A percentile compares a stretch with the other conserved stretches of the same genome.
phyloP scores from a whole-genome alignment of 2,113 vertebrate genomes.

The Leucopsar rothschildi region DNA sequence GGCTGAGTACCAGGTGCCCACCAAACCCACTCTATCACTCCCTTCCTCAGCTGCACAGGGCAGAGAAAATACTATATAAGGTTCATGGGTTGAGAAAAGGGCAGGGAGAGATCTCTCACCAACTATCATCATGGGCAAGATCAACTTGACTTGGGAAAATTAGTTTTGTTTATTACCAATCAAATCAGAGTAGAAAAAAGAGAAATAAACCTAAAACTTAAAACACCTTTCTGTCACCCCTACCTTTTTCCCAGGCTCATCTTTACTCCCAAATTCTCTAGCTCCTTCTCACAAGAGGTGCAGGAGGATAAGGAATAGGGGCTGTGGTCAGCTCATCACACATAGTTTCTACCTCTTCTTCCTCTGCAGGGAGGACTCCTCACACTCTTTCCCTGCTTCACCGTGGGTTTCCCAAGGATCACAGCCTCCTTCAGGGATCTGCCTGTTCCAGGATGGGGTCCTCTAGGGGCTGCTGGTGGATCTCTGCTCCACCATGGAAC shows the following conservation, averaged over 20 bases:
- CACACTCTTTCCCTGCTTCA: neutral
- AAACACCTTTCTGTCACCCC: neutral
- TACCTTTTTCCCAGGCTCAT: neutral
- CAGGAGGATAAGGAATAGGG: neutral
- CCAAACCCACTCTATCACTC: neutral
- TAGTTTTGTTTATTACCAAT: neutral
- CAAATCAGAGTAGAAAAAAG: neutral
- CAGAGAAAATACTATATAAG: neutral
- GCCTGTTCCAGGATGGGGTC: neutral
- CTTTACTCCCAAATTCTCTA: neutral
- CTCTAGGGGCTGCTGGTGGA: neutral
- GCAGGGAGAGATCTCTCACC: neutral
- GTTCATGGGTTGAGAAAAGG: neutral
- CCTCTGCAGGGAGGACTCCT: neutral
- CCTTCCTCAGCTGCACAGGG: neutral
- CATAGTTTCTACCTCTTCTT: neutral
- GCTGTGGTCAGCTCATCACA: neutral
- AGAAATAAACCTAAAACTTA: neutral
- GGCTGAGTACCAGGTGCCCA: neutral
- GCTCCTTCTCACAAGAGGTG: fast-evolving
- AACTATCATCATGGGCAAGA: neutral
- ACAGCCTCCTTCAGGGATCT: neutral
- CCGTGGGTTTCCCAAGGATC: neutral
- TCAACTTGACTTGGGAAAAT: neutral
- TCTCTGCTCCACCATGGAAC: neutral